Base-by-base conservation (phyloP, 2,888 invertebrate species). In the Ferrisia virgata region DNA sequence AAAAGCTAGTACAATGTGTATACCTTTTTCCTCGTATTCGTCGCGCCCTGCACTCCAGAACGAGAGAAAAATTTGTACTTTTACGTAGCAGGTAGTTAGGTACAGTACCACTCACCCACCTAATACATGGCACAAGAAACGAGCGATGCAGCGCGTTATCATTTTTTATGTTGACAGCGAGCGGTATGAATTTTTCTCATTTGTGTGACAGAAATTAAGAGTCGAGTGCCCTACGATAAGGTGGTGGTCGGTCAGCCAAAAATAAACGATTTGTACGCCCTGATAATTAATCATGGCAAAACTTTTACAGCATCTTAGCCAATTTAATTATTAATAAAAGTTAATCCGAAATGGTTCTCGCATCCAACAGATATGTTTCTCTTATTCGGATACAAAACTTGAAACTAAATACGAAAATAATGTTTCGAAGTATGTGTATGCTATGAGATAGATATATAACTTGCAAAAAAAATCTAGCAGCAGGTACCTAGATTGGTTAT, bases 131-230 rank as follows among this genome's bases (percentile, higher is more conserved):
- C n/a, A n/a, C n/a, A n/a, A n/a, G n/a, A n/a, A 3, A 64, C 58
- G 9, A 64, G 3, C 28, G 28, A n/a, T 33, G 33, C 4, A 72
- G n/a, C 72, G n/a, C 72, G 33, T n/a, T 36, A 36, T 36, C 72
- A 72, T 72, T 72, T 72, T 72, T 72, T 72, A 72, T n/a, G 36
- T 72, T 72, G 72, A 72, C 72, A 72, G 72, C 18, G 18, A 72
- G 6, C 5, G n/a, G 72, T 72, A 72, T n/a, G 72, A n/a, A 72
- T 72, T 72, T 72, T 72, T 72, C 72, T 72, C 72, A 72, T 72
- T 72, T 36, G 6, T n/a, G 33, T 72, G 72, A 18, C 72, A 72
- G 72, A 72, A 31, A 72, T 72, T 72, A 72, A 72, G 72, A 36
- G n/a, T 72, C 33, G 36, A 33, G 28, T 64, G 58, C 28, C 1